A percentile compares a stretch with the other conserved stretches of the same genome.
These are phyloP conservation scores for Mesitornis unicolor DNA, from an alignment of 2,113 vertebrate species.

Conservation along the genomic window DNA sequence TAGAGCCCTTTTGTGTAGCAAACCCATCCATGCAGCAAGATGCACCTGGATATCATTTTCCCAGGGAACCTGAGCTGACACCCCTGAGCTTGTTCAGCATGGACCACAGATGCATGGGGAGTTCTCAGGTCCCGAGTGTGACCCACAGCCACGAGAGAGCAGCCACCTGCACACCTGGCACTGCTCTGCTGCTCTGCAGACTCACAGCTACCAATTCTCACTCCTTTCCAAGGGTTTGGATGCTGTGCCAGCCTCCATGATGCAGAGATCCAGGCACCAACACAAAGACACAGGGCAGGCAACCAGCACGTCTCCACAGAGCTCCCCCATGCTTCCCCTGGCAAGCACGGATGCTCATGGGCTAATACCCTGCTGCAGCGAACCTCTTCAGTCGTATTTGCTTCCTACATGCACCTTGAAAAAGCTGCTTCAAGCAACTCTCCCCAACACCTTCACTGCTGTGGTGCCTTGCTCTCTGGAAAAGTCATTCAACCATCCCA, in stretches of 20 bases:
- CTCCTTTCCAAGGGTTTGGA: not conserved
- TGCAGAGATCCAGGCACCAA: not conserved
- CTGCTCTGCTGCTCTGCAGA: not conserved
- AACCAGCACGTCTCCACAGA: accelerated
- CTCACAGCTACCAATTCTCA: not conserved
- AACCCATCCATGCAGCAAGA: not conserved
- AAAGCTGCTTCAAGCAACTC: not conserved
- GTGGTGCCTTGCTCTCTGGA: not conserved
- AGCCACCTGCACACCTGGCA: not conserved
- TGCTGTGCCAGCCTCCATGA: not conserved
- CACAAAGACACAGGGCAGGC: not conserved
- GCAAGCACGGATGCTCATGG: accelerated
- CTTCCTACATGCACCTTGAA: not conserved
- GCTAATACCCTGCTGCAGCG: not conserved
- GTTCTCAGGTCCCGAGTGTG: not conserved
- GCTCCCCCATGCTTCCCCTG: not conserved
- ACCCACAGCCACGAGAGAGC: not conserved
- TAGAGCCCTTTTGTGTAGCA: not conserved
- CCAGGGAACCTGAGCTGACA: not conserved
- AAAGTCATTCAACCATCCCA: not conserved
- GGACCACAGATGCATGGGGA: not conserved
- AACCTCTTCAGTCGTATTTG: not conserved
- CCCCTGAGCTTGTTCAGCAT: accelerated
- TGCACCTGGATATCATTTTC: not conserved
- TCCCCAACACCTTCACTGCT: not conserved